Base-by-base conservation (phyloP, 1,140 invertebrate species). In the Radopholus similis region DNA sequence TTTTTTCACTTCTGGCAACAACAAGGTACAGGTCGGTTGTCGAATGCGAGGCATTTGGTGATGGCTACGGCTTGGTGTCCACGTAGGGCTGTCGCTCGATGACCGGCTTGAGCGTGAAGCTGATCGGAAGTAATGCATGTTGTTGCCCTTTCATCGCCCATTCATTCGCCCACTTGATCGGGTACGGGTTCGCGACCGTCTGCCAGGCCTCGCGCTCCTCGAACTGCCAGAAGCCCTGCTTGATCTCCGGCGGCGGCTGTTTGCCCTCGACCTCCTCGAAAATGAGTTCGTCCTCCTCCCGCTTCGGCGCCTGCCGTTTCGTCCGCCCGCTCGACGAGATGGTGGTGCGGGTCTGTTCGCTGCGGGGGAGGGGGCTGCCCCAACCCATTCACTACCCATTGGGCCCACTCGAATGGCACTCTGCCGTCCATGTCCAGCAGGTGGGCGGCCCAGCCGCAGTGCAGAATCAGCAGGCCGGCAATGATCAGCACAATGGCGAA, bases 381-480 rank as follows among this genome's bases (percentile, higher is more conserved):
- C 11, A 28, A 21, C 21, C 26, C 23, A 47, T 47, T 4, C n/a
- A 47, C 15, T 47, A 15, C n/a, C 23, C 23, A 49, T 21, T 49
- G 44, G 2, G 32, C 75, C 66, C 44, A 77, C 77, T 73, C 76
- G 49, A 60, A 59, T 23, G 70, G 80, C 26, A 77, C 58, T 47
- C 58, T 40, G 26, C 74, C 77, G 28, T 67, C 75, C n/a, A 70
- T 62, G 51, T 81, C 80, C 4, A 81, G 58, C 8, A 81, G 65
- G 69, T 81, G 79, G 23, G 78, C 78, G 26, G 78, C 78, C 76
- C 80, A 81, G 51, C 78, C 78, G 58, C 80, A 82, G 59, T 81
- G 78, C 54, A 81, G 71, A 11, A 81, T 58, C 11, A 81, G 58
- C 47, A 81, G 73, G 55, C 78, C 78, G 34, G 76, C 77, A 59